Evolutionary conservation across 2,113 vertebrate genomes (phyloP).

Genomic region (Rynchops niger): DNA sequence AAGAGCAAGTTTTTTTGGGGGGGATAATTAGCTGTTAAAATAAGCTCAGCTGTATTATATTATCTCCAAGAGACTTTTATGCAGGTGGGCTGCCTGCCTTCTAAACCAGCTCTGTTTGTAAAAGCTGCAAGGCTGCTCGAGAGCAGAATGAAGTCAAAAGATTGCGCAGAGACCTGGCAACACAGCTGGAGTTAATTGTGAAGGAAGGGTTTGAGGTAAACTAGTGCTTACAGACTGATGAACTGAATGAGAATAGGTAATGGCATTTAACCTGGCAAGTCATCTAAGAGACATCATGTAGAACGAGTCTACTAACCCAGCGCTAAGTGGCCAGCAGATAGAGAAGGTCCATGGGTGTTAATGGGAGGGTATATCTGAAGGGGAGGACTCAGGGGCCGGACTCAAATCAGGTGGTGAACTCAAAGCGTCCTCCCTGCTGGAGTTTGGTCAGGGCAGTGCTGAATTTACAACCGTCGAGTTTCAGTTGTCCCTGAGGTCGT

Average conservation of each 20-base stretch:
- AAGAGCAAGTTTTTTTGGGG: not conserved
- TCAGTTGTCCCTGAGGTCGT: not conserved
- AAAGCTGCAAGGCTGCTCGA: not conserved
- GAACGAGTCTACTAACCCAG: not conserved
- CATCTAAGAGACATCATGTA: rapidly evolving
- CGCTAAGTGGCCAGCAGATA: not conserved
- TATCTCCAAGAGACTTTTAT: not conserved
- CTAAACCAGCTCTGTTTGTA: not conserved
- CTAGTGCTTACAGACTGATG: not conserved
- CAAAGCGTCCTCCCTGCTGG: not conserved
- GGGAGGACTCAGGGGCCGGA: slow-evolving; percentile 48
- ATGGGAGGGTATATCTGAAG: not conserved
- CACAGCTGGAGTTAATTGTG: not conserved
- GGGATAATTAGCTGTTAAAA: not conserved
- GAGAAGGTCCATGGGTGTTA: not conserved
- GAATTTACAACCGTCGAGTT: not conserved
- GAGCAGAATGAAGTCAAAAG: not conserved
- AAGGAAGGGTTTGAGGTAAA: not conserved
- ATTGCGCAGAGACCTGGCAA: not conserved
- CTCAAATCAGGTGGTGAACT: slow-evolving; percentile 2
- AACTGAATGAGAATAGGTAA: not conserved
- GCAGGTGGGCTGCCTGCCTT: not conserved
- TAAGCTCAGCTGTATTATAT: not conserved
- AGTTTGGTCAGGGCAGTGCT: slow-evolving; percentile 11
- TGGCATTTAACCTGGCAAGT: not conserved